Percentiles rank a stretch among this genome's conserved stretches.
Evolutionary conservation across 2,113 vertebrate species (phyloP).

Genomic region (Megaceryle maxima): DNA sequence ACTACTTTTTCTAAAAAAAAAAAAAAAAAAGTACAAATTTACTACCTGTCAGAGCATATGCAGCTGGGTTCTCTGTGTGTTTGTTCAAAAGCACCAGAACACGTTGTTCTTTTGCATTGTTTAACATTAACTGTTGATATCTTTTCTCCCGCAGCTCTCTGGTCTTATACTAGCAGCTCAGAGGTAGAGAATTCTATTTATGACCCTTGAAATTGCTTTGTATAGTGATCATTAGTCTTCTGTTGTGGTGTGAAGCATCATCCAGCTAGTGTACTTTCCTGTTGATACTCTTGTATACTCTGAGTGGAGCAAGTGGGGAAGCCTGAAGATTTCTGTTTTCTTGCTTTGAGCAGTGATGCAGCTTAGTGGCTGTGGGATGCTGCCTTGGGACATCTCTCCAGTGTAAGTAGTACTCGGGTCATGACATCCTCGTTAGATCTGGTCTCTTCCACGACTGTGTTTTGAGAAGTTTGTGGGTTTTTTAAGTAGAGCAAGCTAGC

Average conservation of each 20-base stretch:
- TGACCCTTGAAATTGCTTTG: background rate
- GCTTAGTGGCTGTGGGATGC: background rate
- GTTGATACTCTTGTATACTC: background rate
- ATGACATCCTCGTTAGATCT: background rate
- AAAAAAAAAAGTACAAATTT: background rate
- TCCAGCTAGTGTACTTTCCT: background rate
- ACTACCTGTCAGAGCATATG: background rate
- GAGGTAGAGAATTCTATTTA: background rate
- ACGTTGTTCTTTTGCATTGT: background rate
- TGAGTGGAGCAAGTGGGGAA: background rate
- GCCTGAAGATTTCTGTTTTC: background rate
- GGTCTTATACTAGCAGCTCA: background rate
- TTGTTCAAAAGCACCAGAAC: background rate
- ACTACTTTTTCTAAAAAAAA: background rate
- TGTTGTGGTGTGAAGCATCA: rapidly evolving
- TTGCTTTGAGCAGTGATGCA: background rate
- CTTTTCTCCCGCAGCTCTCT: background rate
- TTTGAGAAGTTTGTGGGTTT: background rate
- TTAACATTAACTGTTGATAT: background rate
- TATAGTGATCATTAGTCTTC: background rate
- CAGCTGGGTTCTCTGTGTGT: background rate
- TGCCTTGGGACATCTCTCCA: rapidly evolving
- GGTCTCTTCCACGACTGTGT: background rate
- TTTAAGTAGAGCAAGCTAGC: background rate
- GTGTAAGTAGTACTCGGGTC: background rate